phyloP scores from a whole-genome alignment of 1,140 invertebrate species.

The Triops cancriformis region DNA sequence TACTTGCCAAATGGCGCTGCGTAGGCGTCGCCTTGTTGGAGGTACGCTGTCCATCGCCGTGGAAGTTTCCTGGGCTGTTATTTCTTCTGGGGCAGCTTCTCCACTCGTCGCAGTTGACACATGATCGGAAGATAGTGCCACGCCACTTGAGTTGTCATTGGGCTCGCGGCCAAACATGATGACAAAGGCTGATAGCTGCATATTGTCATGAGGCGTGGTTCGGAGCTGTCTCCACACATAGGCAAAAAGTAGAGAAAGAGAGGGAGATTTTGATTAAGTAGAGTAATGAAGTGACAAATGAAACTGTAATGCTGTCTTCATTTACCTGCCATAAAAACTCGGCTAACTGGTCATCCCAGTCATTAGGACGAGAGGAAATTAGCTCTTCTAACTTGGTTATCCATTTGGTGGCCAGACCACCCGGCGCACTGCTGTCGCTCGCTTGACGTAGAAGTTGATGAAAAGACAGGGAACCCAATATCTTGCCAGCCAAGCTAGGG shows the following conservation, averaged over 20 bases:
- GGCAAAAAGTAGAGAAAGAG: neutral
- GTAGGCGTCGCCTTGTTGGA: constrained; percentile 30
- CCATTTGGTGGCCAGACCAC: neutral
- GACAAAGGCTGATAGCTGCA: constrained; percentile 5
- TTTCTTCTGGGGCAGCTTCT: neutral
- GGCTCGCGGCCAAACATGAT: constrained; percentile 3
- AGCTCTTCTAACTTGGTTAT: neutral
- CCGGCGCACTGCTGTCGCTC: neutral
- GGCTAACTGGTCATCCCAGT: neutral
- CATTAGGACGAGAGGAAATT: neutral
- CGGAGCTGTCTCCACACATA: neutral
- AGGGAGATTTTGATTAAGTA: neutral
- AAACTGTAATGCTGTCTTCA: neutral
- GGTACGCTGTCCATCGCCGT: neutral
- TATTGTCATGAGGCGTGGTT: neutral
- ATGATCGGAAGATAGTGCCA: neutral
- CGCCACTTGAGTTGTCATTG: constrained; percentile 2
- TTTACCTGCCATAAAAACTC: constrained; percentile 3
- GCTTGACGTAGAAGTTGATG: neutral
- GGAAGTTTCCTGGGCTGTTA: neutral
- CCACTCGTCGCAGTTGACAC: neutral
- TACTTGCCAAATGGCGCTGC: constrained; percentile 29
- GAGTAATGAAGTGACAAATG: neutral
- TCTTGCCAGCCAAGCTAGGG: neutral
- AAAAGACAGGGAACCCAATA: neutral